Conservation (phyloP, 2,888 invertebrate species). For the Leucophenga maculata region DNA sequence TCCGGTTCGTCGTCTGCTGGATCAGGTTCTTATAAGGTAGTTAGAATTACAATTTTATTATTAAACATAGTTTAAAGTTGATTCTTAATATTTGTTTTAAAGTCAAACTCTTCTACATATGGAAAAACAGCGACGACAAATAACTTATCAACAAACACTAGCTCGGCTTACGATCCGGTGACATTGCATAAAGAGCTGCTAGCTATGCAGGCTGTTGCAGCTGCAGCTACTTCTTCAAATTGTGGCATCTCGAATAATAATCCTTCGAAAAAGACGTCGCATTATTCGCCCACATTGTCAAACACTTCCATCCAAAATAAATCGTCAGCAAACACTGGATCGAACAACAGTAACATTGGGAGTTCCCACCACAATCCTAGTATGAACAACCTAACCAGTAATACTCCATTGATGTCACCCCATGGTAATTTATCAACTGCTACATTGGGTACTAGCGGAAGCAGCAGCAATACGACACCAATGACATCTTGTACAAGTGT, state of each 20-base stretch:
- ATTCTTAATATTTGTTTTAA: constrained; percentile 59
- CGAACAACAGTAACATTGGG: constrained; percentile 44
- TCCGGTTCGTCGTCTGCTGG: constrained; percentile 51
- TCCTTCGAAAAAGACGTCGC: constrained; percentile 52
- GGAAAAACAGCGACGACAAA: constrained; percentile 68
- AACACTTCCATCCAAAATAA: constrained; percentile 46
- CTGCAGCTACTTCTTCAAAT: constrained; percentile 64
- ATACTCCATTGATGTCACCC: constrained; percentile 61
- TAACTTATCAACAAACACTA: constrained; percentile 62
- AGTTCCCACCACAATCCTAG: constrained; percentile 77
- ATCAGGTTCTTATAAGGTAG: constrained; percentile 66
- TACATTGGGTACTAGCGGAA: constrained; percentile 31
- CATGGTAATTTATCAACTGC: constrained; percentile 45
- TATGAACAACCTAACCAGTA: background rate
- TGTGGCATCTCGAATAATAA: constrained; percentile 51
- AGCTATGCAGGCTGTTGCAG: constrained; percentile 72
- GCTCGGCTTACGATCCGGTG: constrained; percentile 71
- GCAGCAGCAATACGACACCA: constrained; percentile 32
- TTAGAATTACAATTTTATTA: background rate
- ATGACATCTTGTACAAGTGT: constrained; percentile 37
- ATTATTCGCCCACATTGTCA: constrained; percentile 51
- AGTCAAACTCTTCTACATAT: constrained; percentile 69
- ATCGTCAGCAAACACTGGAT: constrained; percentile 32
- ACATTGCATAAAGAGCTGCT: constrained; percentile 72
- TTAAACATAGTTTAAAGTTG: constrained; percentile 73